Evolutionary conservation across 1,140 invertebrate genomes (phyloP), one percentile per base, ranked within the genome.

Genomic region (Matsumurasca onukii): DNA sequence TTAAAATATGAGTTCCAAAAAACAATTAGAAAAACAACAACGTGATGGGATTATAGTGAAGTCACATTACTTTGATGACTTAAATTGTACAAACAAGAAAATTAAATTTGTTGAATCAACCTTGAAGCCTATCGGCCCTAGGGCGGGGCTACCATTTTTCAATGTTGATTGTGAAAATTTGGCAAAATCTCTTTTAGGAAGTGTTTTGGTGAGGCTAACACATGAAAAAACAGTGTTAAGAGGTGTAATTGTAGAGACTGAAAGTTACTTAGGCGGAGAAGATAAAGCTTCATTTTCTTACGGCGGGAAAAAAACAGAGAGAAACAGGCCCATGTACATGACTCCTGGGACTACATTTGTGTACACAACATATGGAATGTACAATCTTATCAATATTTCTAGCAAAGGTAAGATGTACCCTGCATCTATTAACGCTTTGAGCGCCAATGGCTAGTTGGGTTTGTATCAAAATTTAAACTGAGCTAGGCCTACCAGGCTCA

Each of bases 351-450:
- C 91, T 31, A 82, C 85, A 34, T 93, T 90, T 80, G 89, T 93
- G 2, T 93, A 93, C 74, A 81, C 88, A 64, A 92, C 90, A 15
- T 93, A 94, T 79, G 91, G 91, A 72, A 91, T 92, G 86, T 92
- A 94, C 75, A 83, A 87, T 75, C 93, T 91, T 74, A 86, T 93
- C 73, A 94, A 94, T 78, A 88, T 94, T 67, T 92, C 91, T n/a
- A 88, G 88, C 75, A 73, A 82, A 82, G 89, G 88, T 88, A 77
- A 62, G 31, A 20, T 45, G 5, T 20, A 55, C 5, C 51, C 17
- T 25, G 24, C 3, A 55, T 25, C 24, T 55, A 25, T 55, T 55
- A 20, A 55, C 22, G 20, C 17, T 55, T 55, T 12, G 5, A 55
- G 51, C 24, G 22, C 5, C 17, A 12, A 59, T 59, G 25, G 20